These are phyloP conservation scores for Mustelus asterias DNA, from an alignment of 2,113 vertebrate species.

Conservation along the genomic window DNA sequence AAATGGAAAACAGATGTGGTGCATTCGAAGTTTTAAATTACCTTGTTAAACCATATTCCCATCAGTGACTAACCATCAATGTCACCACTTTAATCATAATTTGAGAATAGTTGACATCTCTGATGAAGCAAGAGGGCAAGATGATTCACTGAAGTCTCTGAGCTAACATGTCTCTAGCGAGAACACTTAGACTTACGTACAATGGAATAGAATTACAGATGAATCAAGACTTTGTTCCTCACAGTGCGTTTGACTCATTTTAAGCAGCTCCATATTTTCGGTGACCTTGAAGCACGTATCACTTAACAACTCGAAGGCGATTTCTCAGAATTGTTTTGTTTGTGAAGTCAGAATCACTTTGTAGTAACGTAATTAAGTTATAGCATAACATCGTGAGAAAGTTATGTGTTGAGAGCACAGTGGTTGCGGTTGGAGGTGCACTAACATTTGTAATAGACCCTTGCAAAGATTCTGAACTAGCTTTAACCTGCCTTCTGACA, in stretches of 20 bases:
- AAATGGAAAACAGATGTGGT: slow-evolving; percentile 28
- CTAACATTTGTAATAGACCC: background rate
- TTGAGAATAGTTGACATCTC: background rate
- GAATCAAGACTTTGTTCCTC: background rate
- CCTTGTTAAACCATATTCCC: slow-evolving; percentile 12
- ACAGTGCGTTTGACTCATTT: background rate
- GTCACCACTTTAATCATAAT: slow-evolving; percentile 10
- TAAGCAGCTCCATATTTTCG: background rate
- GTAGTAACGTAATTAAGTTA: background rate
- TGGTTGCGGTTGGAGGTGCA: background rate
- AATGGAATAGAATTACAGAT: slow-evolving; percentile 8
- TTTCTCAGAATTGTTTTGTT: background rate
- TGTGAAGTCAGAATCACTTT: background rate
- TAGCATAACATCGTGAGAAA: background rate
- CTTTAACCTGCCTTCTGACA: background rate
- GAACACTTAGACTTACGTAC: background rate
- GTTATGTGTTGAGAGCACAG: background rate
- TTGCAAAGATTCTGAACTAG: background rate
- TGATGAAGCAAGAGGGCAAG: background rate
- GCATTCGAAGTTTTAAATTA: slow-evolving; percentile 15
- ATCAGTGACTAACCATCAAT: slow-evolving; percentile 31
- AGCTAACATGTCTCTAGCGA: background rate
- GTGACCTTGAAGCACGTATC: background rate
- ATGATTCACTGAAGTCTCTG: slow-evolving; percentile 13
- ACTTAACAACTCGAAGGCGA: background rate